phyloP scores from a whole-genome alignment of 1,140 invertebrate species.

The Eufriesea mexicana region DNA sequence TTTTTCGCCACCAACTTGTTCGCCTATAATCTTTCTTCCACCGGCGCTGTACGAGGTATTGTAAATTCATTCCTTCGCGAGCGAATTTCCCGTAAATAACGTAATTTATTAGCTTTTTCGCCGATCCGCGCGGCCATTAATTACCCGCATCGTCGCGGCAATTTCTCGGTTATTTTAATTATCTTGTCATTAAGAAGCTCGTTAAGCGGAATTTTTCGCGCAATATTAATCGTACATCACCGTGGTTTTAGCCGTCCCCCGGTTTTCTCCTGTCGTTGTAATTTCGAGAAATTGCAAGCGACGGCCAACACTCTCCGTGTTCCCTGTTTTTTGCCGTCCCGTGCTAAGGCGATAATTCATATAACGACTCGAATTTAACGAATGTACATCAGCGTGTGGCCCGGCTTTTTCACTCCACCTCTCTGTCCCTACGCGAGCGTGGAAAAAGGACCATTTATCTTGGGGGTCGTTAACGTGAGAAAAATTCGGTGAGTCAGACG shows the following conservation, averaged over 20 bases:
- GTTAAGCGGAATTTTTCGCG: conserved; percentile 20
- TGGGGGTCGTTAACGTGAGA: conserved; percentile 41
- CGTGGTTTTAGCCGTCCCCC: neutral
- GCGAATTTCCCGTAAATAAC: neutral
- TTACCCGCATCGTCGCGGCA: neutral
- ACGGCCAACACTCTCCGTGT: neutral
- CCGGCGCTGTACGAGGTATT: neutral
- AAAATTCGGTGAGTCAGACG: conserved; percentile 14
- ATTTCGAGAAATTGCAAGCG: neutral
- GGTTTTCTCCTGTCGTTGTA: neutral
- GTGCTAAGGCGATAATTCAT: conserved; percentile 18
- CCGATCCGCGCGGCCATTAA: neutral
- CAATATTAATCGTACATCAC: conserved; percentile 21
- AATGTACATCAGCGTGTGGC: neutral
- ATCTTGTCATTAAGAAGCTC: conserved; percentile 29
- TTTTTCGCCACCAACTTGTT: neutral
- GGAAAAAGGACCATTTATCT: conserved; percentile 30
- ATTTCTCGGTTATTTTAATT: conserved; percentile 21
- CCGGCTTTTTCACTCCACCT: neutral
- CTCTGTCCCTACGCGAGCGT: neutral
- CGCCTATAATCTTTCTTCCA: neutral
- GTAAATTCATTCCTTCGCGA: conserved; percentile 1
- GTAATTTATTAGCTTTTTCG: conserved; percentile 36
- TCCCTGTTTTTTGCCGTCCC: neutral
- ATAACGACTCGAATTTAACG: conserved; percentile 31